Percentiles rank a stretch among this genome's conserved stretches.
phyloP scores from a whole-genome alignment of 1,140 invertebrate species.

The Dreissena rostriformis region DNA sequence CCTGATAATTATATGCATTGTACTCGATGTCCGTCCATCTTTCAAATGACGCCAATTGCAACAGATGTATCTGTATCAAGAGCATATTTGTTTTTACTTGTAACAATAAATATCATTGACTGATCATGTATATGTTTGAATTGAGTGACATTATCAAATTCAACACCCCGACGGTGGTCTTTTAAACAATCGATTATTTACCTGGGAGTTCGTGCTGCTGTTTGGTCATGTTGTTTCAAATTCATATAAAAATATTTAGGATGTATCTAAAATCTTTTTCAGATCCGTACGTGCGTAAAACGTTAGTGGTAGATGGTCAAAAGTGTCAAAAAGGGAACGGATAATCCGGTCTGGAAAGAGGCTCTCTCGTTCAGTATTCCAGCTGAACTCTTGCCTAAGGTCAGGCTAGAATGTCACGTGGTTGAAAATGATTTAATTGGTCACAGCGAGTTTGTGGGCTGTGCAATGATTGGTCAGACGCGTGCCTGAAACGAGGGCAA shows the following conservation, averaged over 20 bases:
- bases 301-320: conserved; percentile 83
- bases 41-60: too few species aligned
- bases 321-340: conserved; percentile 82
- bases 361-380: conserved; percentile 85
- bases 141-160: too few species aligned
- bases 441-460: conserved; percentile 72
- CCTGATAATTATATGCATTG: too few species aligned
- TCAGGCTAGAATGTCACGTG: conserved; percentile 72
- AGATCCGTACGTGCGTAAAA: conserved; percentile 86
- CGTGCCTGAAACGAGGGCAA: conserved; percentile 87
- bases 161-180: not conserved
- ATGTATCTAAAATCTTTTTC: conserved; percentile 57
- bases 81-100: too few species aligned
- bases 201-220: not conserved
- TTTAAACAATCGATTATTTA: not conserved
- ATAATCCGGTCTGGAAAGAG: conserved; percentile 85
- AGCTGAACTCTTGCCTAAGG: conserved; percentile 74
- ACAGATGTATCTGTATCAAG: too few species aligned
- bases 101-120: too few species aligned
- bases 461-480: conserved; percentile 78
- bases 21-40: too few species aligned
- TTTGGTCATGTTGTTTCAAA: not conserved
- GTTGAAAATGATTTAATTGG: conserved; percentile 76
- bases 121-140: too few species aligned
- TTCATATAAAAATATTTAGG: not conserved